A percentile compares a stretch with the other conserved stretches of the same genome.
Conservation (phyloP, 2,113 vertebrate species). For the Ciconia stormi region DNA sequence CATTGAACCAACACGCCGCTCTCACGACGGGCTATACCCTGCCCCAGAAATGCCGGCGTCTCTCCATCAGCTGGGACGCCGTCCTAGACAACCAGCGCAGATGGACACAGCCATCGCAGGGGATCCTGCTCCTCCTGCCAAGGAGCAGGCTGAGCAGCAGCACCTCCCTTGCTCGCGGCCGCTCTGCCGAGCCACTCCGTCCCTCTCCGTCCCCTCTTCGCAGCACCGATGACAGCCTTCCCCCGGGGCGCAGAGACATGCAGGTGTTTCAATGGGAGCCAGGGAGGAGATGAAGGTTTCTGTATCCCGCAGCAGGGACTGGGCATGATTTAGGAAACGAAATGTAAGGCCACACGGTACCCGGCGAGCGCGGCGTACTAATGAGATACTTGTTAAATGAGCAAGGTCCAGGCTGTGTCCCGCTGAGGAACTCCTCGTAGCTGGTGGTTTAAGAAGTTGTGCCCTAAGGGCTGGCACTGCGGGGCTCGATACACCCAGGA, state of each 20-base stretch:
- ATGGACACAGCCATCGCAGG: neutral
- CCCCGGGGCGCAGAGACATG: neutral
- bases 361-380: neutral
- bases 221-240: neutral
- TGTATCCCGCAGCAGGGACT: neutral
- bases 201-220: neutral
- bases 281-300: neutral
- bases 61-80: too few relatives aligned
- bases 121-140: neutral
- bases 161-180: neutral
- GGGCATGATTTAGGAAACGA: neutral
- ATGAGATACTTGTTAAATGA: neutral
- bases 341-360: neutral
- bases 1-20: too few relatives aligned
- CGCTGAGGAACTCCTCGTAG: neutral
- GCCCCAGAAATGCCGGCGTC: neutral
- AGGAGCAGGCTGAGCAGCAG: neutral
- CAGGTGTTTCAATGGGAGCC: neutral
- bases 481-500: neutral
- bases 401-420: neutral
- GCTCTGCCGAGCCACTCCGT: neutral
- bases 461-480: neutral
- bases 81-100: neutral
- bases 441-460: neutral
- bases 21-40: too few relatives aligned